phyloP scores from a whole-genome alignment of 2,797 vertebrate genomes.

The Scarus forsteni region DNA sequence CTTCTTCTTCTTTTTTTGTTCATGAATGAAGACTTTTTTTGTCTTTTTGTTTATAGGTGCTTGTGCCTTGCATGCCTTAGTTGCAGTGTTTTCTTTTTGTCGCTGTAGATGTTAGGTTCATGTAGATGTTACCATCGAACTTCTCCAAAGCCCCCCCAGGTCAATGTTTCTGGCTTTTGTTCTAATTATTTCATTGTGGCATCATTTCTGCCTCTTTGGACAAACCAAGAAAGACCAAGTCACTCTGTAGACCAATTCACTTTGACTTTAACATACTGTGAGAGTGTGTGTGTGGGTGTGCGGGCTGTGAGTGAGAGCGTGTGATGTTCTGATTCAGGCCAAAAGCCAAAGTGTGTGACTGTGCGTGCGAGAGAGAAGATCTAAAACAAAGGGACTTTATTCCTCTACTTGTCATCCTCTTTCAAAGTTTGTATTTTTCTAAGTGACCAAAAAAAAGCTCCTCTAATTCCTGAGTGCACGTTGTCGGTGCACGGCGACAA shows the following conservation, averaged over 20 bases:
- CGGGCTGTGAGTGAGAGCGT: slow-evolving; percentile 29
- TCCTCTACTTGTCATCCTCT: slow-evolving; percentile 78
- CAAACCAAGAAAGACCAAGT: slow-evolving; percentile 74
- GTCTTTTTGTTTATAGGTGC: slow-evolving; percentile 75
- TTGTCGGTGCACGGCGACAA: slow-evolving; percentile 49
- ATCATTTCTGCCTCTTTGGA: slow-evolving; percentile 56
- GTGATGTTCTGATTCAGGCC: slow-evolving; percentile 35
- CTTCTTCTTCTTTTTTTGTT: slow-evolving; percentile 51
- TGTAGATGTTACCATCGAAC: slow-evolving; percentile 61
- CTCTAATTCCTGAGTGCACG: slow-evolving; percentile 48
- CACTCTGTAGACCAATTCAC: slow-evolving; percentile 73
- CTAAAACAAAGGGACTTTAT: slow-evolving; percentile 80
- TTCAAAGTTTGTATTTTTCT: slow-evolving; percentile 81
- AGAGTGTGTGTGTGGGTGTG: slow-evolving; percentile 41
- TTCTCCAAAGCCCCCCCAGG: slow-evolving; percentile 26
- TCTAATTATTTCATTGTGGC: slow-evolving; percentile 29
- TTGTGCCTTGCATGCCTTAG: slow-evolving; percentile 88
- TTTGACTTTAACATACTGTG: slow-evolving; percentile 77
- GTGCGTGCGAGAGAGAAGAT: slow-evolving; percentile 37
- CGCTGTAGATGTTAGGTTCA: slow-evolving; percentile 55
- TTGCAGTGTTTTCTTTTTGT: slow-evolving; percentile 79
- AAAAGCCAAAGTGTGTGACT: slow-evolving; percentile 34
- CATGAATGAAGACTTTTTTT: slow-evolving; percentile 56
- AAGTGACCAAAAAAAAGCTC: slow-evolving; percentile 76
- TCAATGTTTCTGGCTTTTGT: slow-evolving; percentile 27